Percentiles rank a stretch among this genome's conserved stretches.
These are phyloP conservation scores for Rosalia funebris DNA, from an alignment of 2,888 invertebrate species.

Conservation along the genomic window DNA sequence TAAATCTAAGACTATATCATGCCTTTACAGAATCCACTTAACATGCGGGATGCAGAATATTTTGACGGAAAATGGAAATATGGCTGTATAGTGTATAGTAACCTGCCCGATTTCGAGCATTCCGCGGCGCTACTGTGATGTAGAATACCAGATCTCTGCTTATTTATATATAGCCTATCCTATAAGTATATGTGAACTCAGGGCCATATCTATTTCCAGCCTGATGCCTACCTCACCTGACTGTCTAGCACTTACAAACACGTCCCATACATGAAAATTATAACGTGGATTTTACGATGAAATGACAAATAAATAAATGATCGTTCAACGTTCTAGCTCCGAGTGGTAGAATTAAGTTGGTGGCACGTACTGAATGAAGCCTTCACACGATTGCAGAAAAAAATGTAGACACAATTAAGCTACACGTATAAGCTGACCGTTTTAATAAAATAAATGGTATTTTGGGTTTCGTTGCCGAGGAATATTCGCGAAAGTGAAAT, in stretches of 20 bases:
- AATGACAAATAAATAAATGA: slow-evolving; percentile 20
- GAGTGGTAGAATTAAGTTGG: neutral
- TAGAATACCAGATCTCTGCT: slow-evolving; percentile 48
- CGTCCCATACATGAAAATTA: slow-evolving; percentile 23
- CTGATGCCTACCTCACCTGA: slow-evolving; percentile 53
- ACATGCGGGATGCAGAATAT: neutral
- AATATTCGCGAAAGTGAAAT: too few relatives aligned
- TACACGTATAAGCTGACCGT: too few relatives aligned
- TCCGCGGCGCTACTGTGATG: slow-evolving; percentile 37
- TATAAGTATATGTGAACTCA: slow-evolving; percentile 54
- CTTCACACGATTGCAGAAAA: too few relatives aligned
- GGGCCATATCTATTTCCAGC: slow-evolving; percentile 55
- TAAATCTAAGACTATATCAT: too few relatives aligned
- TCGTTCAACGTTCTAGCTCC: neutral
- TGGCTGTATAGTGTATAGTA: too few relatives aligned
- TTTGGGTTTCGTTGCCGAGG: too few relatives aligned
- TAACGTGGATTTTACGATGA: slow-evolving; percentile 24
- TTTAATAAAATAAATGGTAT: too few relatives aligned
- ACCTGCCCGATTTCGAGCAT: neutral
- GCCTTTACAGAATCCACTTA: too few relatives aligned
- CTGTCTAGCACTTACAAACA: slow-evolving; percentile 48
- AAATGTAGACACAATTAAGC: too few relatives aligned
- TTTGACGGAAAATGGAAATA: neutral
- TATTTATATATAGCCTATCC: slow-evolving; percentile 54
- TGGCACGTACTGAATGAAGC: too few relatives aligned